Conservation (phyloP, 2,888 invertebrate genomes). For the Galerucella calmariensis region DNA sequence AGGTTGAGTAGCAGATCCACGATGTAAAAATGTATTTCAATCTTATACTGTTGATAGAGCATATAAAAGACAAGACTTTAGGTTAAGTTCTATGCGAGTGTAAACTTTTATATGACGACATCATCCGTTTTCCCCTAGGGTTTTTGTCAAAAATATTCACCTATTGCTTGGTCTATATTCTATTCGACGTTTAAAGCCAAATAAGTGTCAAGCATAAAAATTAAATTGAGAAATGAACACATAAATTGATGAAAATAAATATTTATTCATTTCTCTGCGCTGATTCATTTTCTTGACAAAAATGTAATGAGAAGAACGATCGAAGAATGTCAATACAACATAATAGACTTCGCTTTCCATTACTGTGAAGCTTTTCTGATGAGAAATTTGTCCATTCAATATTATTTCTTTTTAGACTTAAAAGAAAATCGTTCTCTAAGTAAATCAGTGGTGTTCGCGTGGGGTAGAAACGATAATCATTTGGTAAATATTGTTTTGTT, state of each 20-base stretch:
- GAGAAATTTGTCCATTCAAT: constrained; percentile 1
- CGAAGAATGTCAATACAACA: constrained; percentile 8
- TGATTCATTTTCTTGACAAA: constrained; percentile 6
- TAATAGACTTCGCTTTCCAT: constrained; percentile 7
- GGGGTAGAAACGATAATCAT: background rate
- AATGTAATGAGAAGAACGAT: constrained; percentile 4
- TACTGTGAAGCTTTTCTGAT: constrained; percentile 2
- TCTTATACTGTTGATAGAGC: no score
- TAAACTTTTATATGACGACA: no score
- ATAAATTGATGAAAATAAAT: background rate
- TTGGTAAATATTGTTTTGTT: no score
- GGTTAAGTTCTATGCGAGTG: no score
- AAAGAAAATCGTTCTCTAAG: background rate
- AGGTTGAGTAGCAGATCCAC: no score
- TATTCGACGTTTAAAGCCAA: no score
- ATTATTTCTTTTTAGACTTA: background rate
- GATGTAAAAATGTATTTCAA: no score
- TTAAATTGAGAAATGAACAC: background rate
- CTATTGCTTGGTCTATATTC: no score
- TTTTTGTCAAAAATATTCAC: no score
- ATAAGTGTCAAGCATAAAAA: background rate
- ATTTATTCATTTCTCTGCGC: background rate
- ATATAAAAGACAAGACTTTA: no score
- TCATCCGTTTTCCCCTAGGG: no score
- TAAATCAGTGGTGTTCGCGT: background rate